phyloP scores from a whole-genome alignment of 2,113 vertebrate species.

The Garra rufa region DNA sequence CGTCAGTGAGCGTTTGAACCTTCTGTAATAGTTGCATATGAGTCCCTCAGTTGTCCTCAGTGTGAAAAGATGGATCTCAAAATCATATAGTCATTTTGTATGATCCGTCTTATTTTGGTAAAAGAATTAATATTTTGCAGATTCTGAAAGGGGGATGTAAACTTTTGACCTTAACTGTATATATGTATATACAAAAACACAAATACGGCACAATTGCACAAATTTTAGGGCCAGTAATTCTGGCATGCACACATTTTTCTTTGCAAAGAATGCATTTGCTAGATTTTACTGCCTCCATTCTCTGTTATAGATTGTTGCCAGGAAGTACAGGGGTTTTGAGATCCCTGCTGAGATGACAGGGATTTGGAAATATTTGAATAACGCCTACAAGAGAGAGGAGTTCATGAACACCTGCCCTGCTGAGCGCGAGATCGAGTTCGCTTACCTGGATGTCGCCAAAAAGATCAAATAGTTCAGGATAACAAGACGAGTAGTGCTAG shows the following conservation, averaged over 20 bases:
- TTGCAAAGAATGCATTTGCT: background rate
- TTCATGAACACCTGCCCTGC: constrained; percentile 94
- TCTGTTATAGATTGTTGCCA: constrained; percentile 84
- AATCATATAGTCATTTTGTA: no score
- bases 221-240: no score
- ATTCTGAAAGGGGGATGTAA: no score
- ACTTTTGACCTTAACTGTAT: no score
- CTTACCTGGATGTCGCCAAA: constrained; percentile 89
- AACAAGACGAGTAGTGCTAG: background rate
- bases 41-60: no score
- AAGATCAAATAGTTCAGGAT: constrained; percentile 79
- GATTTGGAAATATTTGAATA: constrained; percentile 88
- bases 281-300: background rate
- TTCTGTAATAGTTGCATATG: no score
- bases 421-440: constrained; percentile 88
- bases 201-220: no score
- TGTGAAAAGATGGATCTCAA: no score
- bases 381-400: constrained; percentile 88
- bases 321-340: constrained; percentile 92
- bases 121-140: no score
- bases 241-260: background rate
- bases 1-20: no score
- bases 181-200: no score
- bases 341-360: constrained; percentile 91
- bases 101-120: no score